phyloP scores from a whole-genome alignment of 1,140 invertebrate genomes.

The Hormaphis cornu region DNA sequence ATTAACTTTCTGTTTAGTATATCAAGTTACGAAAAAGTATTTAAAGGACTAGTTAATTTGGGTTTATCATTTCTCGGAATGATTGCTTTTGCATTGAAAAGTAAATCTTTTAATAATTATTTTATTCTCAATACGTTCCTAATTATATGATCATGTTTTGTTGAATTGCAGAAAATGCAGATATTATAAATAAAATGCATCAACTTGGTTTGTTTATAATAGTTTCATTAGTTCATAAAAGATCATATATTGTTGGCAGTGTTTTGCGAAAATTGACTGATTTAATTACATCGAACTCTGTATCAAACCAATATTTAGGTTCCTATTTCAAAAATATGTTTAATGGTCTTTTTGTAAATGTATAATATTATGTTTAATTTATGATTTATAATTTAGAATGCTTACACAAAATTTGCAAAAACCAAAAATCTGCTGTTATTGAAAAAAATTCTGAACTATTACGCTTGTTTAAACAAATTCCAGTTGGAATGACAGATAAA shows the following conservation, averaged over 20 bases:
- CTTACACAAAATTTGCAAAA: conserved; percentile 26
- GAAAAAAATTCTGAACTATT: conserved; percentile 16
- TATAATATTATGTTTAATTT: not conserved
- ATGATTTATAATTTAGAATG: conserved; percentile 1
- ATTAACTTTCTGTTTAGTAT: not conserved
- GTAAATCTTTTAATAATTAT: not conserved
- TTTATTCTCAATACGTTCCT: no score
- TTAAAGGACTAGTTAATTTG: conserved; percentile 20
- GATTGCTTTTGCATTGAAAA: not conserved
- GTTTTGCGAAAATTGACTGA: conserved; percentile 18
- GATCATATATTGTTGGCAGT: conserved; percentile 2
- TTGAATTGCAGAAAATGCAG: not conserved
- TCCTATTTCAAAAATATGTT: not conserved
- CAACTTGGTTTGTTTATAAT: conserved; percentile 24
- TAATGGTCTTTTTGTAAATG: not conserved
- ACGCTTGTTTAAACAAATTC: conserved; percentile 19
- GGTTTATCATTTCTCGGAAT: conserved; percentile 18
- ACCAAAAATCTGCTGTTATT: not conserved
- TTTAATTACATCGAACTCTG: conserved; percentile 3
- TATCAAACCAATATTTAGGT: conserved; percentile 5
- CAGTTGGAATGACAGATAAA: conserved; percentile 19
- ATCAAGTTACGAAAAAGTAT: conserved; percentile 28
- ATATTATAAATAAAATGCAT: not conserved
- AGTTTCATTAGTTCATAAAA: conserved; percentile 8
- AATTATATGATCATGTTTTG: not conserved